These are phyloP conservation scores for Cephalopachus bancanus DNA, from an alignment of 2,797 vertebrate species.

Conservation along the genomic window DNA sequence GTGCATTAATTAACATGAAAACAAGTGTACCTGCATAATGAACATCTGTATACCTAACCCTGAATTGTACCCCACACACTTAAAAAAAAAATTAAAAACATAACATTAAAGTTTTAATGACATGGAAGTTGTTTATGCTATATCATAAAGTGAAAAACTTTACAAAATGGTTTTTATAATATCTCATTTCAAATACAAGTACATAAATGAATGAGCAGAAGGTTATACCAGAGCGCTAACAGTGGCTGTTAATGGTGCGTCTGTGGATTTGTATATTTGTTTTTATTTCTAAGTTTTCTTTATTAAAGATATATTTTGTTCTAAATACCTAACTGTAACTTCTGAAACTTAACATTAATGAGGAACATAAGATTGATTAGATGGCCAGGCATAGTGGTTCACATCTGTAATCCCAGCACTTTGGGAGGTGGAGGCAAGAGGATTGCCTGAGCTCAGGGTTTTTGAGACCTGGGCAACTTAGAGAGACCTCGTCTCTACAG, in stretches of 20 bases:
- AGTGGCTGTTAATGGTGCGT: neutral
- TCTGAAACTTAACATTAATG: neutral
- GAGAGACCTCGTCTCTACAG: no score
- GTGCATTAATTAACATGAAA: neutral
- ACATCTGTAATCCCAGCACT: no score
- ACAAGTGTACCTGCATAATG: no score
- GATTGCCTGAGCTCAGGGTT: no score
- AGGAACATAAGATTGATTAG: constrained; percentile 52
- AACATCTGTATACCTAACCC: no score
- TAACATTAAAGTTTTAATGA: constrained; percentile 40
- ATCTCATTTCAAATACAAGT: constrained; percentile 6
- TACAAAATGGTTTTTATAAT: constrained; percentile 27
- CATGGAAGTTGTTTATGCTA: neutral
- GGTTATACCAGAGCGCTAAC: constrained; percentile 1
- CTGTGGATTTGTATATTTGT: neutral
- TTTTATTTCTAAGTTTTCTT: constrained; percentile 17
- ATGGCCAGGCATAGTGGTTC: no score
- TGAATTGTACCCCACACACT: no score
- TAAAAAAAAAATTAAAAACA: no score
- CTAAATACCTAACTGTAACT: neutral
- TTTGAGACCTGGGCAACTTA: no score
- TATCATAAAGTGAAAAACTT: constrained; percentile 39
- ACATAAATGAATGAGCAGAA: constrained; percentile 33
- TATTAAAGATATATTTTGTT: constrained; percentile 44
- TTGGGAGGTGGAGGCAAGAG: no score